phyloP scores from a whole-genome alignment of 2,888 invertebrate species.

The Lasioglossum malachurum region DNA sequence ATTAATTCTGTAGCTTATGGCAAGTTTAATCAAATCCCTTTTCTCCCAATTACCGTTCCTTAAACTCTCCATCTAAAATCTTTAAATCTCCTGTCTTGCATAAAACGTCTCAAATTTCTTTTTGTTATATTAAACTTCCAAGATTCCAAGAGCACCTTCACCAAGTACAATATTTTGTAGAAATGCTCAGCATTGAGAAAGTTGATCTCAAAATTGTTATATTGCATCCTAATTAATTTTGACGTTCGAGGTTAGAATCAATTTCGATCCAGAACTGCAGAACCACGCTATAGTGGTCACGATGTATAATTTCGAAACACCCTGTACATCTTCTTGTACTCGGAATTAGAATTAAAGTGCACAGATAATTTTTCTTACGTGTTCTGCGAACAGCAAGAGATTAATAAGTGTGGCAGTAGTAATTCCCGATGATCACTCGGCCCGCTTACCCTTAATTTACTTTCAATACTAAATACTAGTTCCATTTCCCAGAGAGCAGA shows the following conservation, averaged over 20 bases:
- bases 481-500: not conserved
- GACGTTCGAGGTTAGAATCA: too few relatives aligned
- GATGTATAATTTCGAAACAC: too few relatives aligned
- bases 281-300: too few relatives aligned
- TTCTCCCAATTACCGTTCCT: not conserved
- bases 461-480: constrained; percentile 4
- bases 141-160: too few relatives aligned
- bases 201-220: too few relatives aligned
- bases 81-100: not conserved
- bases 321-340: not conserved
- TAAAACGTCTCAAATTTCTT: not conserved
- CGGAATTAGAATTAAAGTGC: not conserved
- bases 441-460: not conserved
- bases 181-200: not conserved
- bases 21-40: not conserved
- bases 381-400: not conserved
- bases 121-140: too few relatives aligned
- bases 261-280: too few relatives aligned
- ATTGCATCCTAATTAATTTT: too few relatives aligned
- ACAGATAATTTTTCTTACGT: not conserved
- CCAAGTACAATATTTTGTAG: too few relatives aligned
- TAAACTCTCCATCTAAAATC: not conserved
- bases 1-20: not conserved
- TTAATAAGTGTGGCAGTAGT: not conserved
- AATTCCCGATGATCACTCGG: not conserved